phyloP scores from a whole-genome alignment of 2,888 invertebrate genomes.

The Brenthis daphne region DNA sequence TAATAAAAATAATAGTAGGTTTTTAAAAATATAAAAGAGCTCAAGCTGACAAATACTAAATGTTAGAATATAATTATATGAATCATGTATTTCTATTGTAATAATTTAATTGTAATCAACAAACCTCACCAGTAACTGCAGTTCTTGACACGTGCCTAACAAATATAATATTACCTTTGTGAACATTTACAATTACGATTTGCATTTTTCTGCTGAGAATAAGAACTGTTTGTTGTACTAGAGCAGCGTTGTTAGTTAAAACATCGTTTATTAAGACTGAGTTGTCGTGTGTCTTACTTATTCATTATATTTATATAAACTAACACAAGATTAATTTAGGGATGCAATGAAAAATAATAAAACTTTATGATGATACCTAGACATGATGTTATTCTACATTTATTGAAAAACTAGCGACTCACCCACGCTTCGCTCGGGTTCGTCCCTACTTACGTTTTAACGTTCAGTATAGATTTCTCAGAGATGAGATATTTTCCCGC shows the following conservation, averaged over 20 bases:
- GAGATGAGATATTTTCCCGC: too few species aligned
- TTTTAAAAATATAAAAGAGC: background rate
- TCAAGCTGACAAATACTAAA: background rate
- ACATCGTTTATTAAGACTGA: background rate
- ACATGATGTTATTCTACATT: too few species aligned
- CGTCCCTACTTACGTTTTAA: too few species aligned
- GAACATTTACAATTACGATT: background rate
- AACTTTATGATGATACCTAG: too few species aligned
- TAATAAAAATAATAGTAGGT: too few species aligned
- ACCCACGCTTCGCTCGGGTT: too few species aligned
- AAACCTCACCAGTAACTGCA: background rate
- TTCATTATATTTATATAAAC: too few species aligned
- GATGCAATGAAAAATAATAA: too few species aligned
- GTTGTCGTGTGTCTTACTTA: background rate
- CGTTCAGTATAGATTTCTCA: too few species aligned
- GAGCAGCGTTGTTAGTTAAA: background rate
- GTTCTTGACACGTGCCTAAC: slow-evolving; percentile 16
- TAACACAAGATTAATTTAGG: too few species aligned
- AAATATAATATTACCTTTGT: background rate
- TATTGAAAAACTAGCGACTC: too few species aligned
- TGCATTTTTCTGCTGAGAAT: background rate
- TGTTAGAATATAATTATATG: background rate
- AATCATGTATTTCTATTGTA: slow-evolving; percentile 1
- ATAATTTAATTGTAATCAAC: slow-evolving; percentile 5
- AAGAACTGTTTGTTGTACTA: background rate